These are phyloP conservation scores for Acleris laterana DNA, from an alignment of 2,888 invertebrate genomes.

Conservation along the genomic window DNA sequence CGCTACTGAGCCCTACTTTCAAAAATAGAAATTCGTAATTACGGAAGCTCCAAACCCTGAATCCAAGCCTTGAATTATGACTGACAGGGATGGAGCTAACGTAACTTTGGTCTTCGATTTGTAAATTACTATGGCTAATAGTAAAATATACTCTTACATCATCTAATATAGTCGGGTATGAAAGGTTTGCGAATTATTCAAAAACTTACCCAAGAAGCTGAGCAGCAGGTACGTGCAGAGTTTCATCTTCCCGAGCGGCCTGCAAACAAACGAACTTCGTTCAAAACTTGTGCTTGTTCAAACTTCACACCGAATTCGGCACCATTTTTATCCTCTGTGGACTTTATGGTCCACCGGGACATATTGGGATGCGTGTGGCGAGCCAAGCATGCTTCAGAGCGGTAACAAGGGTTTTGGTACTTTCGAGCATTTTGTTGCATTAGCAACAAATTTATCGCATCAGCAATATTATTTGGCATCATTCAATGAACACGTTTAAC, in stretches of 20 bases:
- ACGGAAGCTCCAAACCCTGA: no score
- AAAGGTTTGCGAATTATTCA: background rate
- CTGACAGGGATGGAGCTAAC: no score
- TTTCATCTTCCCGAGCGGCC: conserved; percentile 76
- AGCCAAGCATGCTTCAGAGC: background rate
- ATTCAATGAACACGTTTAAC: no score
- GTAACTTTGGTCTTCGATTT: no score
- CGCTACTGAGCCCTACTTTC: no score
- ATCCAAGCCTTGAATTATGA: no score
- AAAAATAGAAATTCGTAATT: no score
- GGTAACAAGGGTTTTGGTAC: background rate
- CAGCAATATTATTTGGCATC: no score
- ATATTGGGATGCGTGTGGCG: background rate
- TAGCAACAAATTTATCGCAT: no score
- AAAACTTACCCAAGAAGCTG: conserved; percentile 78
- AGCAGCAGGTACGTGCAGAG: conserved; percentile 77
- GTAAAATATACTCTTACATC: no score
- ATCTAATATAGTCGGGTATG: background rate
- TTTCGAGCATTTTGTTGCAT: no score
- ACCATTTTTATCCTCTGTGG: background rate
- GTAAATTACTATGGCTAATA: no score
- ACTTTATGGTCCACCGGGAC: background rate
- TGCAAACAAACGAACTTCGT: conserved; percentile 61
- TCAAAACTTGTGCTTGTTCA: conserved; percentile 36
- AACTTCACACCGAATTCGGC: conserved; percentile 16